Conservation (phyloP, 2,797 vertebrate genomes). For the Nyctibius grandis region DNA sequence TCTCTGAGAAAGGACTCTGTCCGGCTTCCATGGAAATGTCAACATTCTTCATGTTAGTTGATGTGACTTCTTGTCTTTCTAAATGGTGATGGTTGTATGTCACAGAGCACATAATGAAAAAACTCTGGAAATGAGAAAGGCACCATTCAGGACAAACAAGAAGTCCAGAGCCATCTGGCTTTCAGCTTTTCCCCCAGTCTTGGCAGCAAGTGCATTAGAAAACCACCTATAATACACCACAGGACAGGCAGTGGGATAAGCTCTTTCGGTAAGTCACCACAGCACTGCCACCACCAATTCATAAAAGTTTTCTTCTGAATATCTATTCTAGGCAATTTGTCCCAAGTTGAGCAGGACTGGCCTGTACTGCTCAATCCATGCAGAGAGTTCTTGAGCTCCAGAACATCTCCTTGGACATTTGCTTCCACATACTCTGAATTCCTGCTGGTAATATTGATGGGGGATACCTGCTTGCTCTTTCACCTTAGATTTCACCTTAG, state of each 20-base stretch:
- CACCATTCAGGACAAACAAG: background rate
- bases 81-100: background rate
- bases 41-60: background rate
- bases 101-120: background rate
- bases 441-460: background rate
- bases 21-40: background rate
- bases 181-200: background rate
- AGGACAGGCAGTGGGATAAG: background rate
- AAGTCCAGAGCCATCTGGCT: background rate
- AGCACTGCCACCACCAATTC: background rate
- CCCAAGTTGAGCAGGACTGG: background rate
- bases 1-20: background rate
- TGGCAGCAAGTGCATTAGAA: background rate
- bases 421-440: background rate
- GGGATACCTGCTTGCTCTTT: background rate
- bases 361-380: background rate
- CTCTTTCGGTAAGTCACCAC: background rate
- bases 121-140: background rate
- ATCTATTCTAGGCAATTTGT: background rate
- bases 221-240: background rate
- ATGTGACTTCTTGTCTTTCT: background rate
- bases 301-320: background rate
- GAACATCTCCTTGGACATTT: background rate
- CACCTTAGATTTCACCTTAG: background rate
- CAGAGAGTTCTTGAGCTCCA: background rate